Base-by-base conservation (phyloP, 1,140 invertebrate species). In the Heterodera schachtii region DNA sequence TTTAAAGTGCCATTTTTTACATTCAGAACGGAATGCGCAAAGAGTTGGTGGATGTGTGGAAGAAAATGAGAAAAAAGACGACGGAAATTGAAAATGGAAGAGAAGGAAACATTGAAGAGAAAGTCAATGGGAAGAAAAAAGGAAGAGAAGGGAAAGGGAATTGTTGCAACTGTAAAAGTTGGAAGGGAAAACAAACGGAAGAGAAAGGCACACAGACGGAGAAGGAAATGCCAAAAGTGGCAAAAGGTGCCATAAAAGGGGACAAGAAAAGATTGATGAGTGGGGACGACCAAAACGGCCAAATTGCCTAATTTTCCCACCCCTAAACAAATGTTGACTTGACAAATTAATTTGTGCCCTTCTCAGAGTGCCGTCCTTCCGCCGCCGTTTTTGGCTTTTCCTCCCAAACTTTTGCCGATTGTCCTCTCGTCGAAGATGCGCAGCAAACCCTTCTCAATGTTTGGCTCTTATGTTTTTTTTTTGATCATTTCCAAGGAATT, bases 1-100 rank as follows among this genome's bases (percentile, higher is more conserved):
- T 75, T 21, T 49, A 21, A 75, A 75, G 7, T 49, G 7, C 7
- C n/a, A 75, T 60, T 6, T 31, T 31, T 7, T 49, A 44, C 16
- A 60, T 75, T n/a, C 9, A 67, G 74, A 49, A 75, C 41, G 49
- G 49, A 66, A 75, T 60, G 60, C n/a, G 69, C 69, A 71, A 71
- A 46, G 69, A 71, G 5, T 46, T 71, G 69, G 69, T 71, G 69
- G 69, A 71, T 71, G 69, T 46, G 21, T 71, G 69, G 69, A 71
- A 71, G 19, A 71, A 6, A 31, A 31, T 19, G 11, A n/a, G 69
- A 5, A 31, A 69, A 31, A 43, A 16, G 69, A 11, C 31, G 69
- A 9, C 69, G 31, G 31, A 71, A 5, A 31, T 16, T 13, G 57
- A 16, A 11, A 60, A 19, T 60, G 57, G 57, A 11, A 60, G 13